These are phyloP conservation scores for Dolichallabes microphthalmus DNA, from an alignment of 2,113 vertebrate species.

Conservation along the genomic window DNA sequence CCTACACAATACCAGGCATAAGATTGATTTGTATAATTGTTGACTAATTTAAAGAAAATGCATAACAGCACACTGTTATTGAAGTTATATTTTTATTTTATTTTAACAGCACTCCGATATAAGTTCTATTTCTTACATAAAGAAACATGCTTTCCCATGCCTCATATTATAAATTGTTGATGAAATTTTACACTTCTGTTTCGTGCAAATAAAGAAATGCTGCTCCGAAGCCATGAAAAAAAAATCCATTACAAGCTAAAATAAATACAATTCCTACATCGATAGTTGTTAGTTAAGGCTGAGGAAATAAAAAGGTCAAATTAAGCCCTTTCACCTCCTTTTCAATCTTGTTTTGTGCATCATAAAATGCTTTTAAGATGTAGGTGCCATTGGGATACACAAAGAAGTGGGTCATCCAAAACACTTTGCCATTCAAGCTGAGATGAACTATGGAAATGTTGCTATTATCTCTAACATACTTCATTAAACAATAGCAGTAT, in stretches of 20 bases:
- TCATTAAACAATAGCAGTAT: neutral
- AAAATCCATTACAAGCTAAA: neutral
- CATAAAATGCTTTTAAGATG: neutral
- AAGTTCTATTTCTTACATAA: neutral
- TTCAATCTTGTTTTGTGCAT: neutral
- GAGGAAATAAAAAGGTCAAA: neutral
- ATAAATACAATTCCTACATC: neutral
- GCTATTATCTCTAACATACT: neutral
- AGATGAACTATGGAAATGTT: neutral
- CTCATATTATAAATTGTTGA: neutral
- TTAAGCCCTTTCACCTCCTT: neutral
- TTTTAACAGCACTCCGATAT: neutral
- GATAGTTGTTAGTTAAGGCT: neutral
- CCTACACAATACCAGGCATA: too few species aligned
- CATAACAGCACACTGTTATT: neutral
- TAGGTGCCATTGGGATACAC: neutral
- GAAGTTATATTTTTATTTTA: neutral
- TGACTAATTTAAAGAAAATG: neutral
- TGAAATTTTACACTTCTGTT: neutral
- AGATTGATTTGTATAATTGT: too few species aligned
- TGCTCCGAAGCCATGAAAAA: neutral
- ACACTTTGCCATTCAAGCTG: neutral
- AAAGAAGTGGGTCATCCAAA: neutral
- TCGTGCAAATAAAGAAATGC: neutral
- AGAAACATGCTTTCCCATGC: too few species aligned